Base-by-base conservation (phyloP, 1,140 invertebrate species). In the Asobara japonica region DNA sequence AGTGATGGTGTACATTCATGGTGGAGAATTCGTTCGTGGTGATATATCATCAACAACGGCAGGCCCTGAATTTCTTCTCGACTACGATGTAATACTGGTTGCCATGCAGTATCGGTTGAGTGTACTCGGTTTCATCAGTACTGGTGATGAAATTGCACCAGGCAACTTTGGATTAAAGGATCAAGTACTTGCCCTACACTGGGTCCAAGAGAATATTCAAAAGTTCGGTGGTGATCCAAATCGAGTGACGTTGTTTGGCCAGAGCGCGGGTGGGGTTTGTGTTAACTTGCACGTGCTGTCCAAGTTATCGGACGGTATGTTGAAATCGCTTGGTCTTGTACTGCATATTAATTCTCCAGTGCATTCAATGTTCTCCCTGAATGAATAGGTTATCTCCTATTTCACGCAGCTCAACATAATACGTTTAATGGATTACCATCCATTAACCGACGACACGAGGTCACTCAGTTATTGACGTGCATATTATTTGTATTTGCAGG, bases 61-160 rank as follows among this genome's bases (percentile, higher is more conserved):
- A 4, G 87, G 85, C 27, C 87, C 88, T 2, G 88, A 89, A 56
- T 90, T 86, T 79, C 78, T 92, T 2, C 78, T 92, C 60, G 88
- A 91, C 74, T 86, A 88, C 71, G 84, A 89, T 74, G 83, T 90
- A 1, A 82, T 91, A 30, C 69, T 91, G 8, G 90, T 91, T 0
- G 87, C 83, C 25, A 78, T 91, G 11, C 91, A 91, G 74, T 91
- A 91, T 77, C 76, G 91, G 64, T 77, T 91, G 1, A 89, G 89
- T 8, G 81, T 88, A 13, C 79, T 90, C n/a, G 90, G 90, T 8
- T 91, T 91, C 75, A 79, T 91, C 3, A 87, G 86, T 16, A 82
- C 82, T 5, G 84, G 80, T 51, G 83, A 86, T 68, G 60, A 68
- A 27, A 71, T 74, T 3, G 76, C 79, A 1, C 80, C 85, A 0